Evolutionary conservation across 2,797 vertebrate species (phyloP).

Genomic region (Cynopterus sphinx): DNA sequence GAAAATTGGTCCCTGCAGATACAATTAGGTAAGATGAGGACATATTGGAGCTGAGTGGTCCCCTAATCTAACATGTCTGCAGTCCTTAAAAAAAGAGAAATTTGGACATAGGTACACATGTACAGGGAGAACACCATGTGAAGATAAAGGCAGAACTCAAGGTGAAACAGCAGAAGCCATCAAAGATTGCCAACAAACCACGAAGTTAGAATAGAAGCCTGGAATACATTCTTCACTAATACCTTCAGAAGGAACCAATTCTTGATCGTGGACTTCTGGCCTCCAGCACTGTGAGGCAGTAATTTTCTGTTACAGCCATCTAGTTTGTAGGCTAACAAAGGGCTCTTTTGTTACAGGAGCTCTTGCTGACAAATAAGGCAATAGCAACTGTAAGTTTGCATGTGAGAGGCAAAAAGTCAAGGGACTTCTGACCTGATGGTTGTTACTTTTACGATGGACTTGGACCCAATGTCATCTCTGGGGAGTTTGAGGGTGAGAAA

Average conservation of each 20-base stretch:
- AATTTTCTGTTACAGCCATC: background rate
- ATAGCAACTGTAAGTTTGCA: background rate
- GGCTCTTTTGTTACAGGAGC: background rate
- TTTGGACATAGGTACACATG: accelerated
- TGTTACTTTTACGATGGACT: background rate
- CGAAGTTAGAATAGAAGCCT: too few species aligned
- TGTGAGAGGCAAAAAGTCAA: background rate
- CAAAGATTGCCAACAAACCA: background rate
- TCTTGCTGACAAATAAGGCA: background rate
- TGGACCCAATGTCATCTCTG: background rate
- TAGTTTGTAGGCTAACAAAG: too few species aligned
- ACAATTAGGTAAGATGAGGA: background rate
- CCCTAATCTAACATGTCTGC: background rate
- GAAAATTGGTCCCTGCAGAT: background rate
- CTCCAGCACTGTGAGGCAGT: background rate
- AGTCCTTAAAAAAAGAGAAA: background rate
- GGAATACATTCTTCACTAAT: background rate
- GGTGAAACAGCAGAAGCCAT: background rate
- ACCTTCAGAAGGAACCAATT: background rate
- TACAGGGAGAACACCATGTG: background rate
- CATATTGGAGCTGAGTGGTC: background rate
- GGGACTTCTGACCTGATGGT: background rate
- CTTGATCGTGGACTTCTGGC: background rate
- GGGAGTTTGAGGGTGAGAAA: accelerated
- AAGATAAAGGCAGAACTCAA: background rate